Percentiles rank a stretch among this genome's conserved stretches.
These are phyloP conservation scores for Atethmia centrago DNA, from an alignment of 2,888 invertebrate species.

Conservation along the genomic window DNA sequence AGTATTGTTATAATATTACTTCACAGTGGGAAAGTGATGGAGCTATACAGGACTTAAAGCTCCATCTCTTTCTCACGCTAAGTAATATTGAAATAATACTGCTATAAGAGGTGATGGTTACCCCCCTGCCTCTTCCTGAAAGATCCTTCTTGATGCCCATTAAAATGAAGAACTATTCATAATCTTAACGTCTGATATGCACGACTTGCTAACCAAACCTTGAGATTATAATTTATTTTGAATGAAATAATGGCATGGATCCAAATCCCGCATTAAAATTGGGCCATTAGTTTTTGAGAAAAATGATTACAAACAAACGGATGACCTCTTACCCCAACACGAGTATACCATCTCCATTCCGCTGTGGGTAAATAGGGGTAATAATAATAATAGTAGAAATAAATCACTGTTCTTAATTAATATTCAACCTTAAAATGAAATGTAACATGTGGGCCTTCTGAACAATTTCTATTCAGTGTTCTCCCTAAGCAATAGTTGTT, in stretches of 20 bases:
- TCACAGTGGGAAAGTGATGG: no score
- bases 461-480: not conserved
- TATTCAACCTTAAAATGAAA: not conserved
- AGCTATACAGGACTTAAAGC: no score
- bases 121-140: not conserved
- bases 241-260: not conserved
- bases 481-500: conserved; percentile 15
- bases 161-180: not conserved
- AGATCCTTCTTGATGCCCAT: not conserved
- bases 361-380: not conserved
- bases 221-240: no score
- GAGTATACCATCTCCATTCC: not conserved
- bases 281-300: not conserved
- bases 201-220: no score
- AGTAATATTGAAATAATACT: no score
- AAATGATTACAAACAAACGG: not conserved
- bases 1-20: no score
- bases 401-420: not conserved
- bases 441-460: conserved; percentile 13
- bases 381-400: not conserved
- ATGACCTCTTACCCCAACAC: not conserved
- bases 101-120: no score
- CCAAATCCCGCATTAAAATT: not conserved
- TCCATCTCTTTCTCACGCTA: no score
- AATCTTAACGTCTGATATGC: not conserved